phyloP scores from a whole-genome alignment of 1,140 invertebrate genomes.

The Leptonema lineaticorne region DNA sequence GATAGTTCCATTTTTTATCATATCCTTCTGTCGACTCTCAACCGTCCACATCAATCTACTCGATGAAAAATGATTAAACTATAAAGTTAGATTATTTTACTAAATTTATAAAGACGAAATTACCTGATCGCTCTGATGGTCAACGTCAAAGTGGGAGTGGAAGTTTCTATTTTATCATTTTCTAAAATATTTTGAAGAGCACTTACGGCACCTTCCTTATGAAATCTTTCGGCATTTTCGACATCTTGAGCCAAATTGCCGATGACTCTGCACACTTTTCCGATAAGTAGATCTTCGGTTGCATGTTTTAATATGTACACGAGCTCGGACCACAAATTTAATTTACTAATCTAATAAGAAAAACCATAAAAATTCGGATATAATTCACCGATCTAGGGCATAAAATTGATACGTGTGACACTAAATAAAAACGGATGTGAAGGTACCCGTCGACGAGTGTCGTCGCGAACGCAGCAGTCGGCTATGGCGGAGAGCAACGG shows the following conservation, averaged over 20 bases:
- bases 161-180: conserved; percentile 51
- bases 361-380: background rate
- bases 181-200: conserved; percentile 50
- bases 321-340: background rate
- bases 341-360: conserved; percentile 1
- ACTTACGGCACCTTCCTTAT: conserved; percentile 50
- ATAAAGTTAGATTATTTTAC: background rate
- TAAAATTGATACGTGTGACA: background rate
- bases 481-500: background rate
- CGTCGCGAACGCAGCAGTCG: conserved; percentile 9
- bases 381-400: background rate
- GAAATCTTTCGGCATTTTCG: conserved; percentile 50
- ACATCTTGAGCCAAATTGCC: conserved; percentile 52
- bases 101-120: background rate
- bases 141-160: conserved; percentile 53
- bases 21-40: conserved; percentile 51
- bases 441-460: background rate
- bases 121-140: conserved; percentile 56
- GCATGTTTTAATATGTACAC: background rate
- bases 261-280: conserved; percentile 52
- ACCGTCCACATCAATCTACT: conserved; percentile 54
- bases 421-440: background rate
- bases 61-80: conserved; percentile 31
- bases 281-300: conserved; percentile 51
- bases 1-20: conserved; percentile 49